Evolutionary conservation across 2,888 invertebrate species (phyloP), one percentile per base, ranked within the genome.

Genomic region (Andrena marginata): DNA sequence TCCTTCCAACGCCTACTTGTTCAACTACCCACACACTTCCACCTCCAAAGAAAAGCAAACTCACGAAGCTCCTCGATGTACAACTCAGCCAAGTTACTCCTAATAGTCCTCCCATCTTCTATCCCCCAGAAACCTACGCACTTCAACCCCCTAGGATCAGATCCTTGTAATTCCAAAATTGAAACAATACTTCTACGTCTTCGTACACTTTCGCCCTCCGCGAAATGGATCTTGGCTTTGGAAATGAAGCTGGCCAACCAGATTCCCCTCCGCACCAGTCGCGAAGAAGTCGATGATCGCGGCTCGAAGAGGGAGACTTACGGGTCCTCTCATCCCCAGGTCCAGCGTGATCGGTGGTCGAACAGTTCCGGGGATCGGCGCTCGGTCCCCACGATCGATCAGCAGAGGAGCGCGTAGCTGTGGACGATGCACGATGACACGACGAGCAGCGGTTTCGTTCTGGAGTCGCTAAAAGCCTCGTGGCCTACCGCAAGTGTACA

Each of bases 401-500:
- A 59, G 23, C 67, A 60, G 29, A 49, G 42, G 26, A 29, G 23
- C 13, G 31, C 59, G 16, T 67, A 51, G 31, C 23, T 56, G 13
- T 67, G 35, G 60, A 60, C 49, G 78, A 64, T 77, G 64, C 64
- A 70, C 77, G 69, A 70, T 51, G 70, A 65, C 23, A 64, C 78
- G 78, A 85, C 86, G 88, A 84, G 78, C 64, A 56, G 60, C 63
- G 31, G 85, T 85, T 75, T 71, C 82, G 89, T 88, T 87, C 84
- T 86, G 85, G 79, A 81, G 88, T 76, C 77, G 92, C 93, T 93
- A 93, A 92, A 92, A 92, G 92, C 91, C 91, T 89, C 90, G 91
- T 90, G 88, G 89, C 51, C 79, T 89, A 87, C 89, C 86, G 90
- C 85, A 91, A 92, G 92, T 93, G 93, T 91, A 93, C 92, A 93